phyloP scores from a whole-genome alignment of 2,113 vertebrate species.

The Lophochroa leadbeateri region DNA sequence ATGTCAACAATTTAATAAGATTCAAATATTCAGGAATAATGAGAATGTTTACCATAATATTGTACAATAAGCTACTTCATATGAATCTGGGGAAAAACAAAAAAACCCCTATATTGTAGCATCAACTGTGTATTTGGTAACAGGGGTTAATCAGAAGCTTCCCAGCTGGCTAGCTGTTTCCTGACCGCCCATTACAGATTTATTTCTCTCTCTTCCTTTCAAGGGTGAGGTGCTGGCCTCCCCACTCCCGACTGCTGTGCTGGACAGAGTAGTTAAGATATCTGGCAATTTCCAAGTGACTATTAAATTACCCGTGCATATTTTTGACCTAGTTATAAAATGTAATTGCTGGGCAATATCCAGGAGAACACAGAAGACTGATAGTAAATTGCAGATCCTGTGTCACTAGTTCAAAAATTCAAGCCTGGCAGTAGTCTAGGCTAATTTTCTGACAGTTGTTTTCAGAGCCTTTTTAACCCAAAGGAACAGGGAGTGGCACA shows the following conservation, averaged over 20 bases:
- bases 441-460: background rate
- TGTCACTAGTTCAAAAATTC: constrained; percentile 9
- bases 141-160: background rate
- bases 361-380: background rate
- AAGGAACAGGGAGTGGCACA: background rate
- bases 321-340: constrained; percentile 21
- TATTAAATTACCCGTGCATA: constrained; percentile 12
- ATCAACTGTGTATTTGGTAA: background rate
- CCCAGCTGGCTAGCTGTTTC: background rate
- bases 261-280: background rate
- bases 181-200: background rate
- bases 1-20: background rate
- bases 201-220: constrained; percentile 11
- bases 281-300: background rate
- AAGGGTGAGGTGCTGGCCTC: background rate
- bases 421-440: background rate
- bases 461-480: background rate
- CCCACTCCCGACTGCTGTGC: background rate
- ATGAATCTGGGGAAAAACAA: background rate
- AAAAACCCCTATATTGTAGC: background rate
- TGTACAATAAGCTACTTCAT: background rate
- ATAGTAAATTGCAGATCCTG: constrained; percentile 9
- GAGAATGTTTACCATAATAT: background rate
- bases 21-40: background rate
- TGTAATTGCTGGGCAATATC: background rate